phyloP scores from a whole-genome alignment of 2,113 vertebrate species.

The Penelope pileata region DNA sequence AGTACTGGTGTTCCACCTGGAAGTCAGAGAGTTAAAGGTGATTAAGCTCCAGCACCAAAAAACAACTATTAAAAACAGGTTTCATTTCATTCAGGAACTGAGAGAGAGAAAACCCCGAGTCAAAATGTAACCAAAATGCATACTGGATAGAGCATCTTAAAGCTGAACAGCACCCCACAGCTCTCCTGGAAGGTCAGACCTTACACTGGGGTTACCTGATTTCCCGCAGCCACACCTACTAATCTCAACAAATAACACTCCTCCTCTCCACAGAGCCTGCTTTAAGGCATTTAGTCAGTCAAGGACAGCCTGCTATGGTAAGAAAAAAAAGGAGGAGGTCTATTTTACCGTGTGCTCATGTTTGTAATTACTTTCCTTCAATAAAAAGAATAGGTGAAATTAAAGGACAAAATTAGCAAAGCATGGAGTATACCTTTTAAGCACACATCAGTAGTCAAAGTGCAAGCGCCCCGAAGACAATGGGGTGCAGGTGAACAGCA shows the following conservation, averaged over 20 bases:
- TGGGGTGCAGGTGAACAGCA: neutral
- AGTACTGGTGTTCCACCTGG: constrained; percentile 96
- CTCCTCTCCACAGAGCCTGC: constrained; percentile 27
- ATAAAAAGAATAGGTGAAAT: neutral
- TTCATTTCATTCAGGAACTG: neutral
- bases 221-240: constrained; percentile 44
- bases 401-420: neutral
- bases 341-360: neutral
- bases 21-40: constrained; percentile 50
- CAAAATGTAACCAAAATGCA: constrained; percentile 44
- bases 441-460: neutral
- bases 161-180: constrained; percentile 27
- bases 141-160: constrained; percentile 75
- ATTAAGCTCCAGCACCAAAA: constrained; percentile 1
- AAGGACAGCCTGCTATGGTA: neutral
- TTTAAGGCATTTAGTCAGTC: constrained; percentile 42
- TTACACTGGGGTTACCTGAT: constrained; percentile 10
- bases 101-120: neutral
- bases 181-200: constrained; percentile 47
- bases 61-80: neutral
- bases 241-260: constrained; percentile 64
- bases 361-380: neutral
- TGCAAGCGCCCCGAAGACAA: neutral
- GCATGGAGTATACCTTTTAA: neutral
- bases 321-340: neutral